Evolutionary conservation across 2,888 invertebrate genomes (phyloP), one percentile per base, ranked within the genome.

Genomic region (Agonopterix subpropinquella): DNA sequence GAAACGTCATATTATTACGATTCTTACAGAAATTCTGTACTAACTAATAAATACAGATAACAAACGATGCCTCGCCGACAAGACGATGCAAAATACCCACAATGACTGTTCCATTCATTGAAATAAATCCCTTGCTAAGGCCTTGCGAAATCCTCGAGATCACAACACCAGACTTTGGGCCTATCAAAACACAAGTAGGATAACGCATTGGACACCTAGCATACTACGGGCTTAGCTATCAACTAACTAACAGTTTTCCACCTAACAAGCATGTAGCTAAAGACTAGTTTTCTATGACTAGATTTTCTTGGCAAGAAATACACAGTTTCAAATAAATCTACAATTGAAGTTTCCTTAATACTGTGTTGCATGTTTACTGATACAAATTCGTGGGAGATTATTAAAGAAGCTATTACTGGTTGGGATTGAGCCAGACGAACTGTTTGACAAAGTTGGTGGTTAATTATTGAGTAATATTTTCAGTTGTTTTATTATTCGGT

Each of bases 161-260:
- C 83, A 79, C 74, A 83, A 80, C 80, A 79, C 69, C 67, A 64
- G 61, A 65, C 71, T 57, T 68, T 66, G 67, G 68, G 70, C 72
- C 74, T 73, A 80, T 80, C 81, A 82, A 77, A 82, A 83, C 76
- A 83, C 65, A 66, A 73, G 69, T 64, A 64, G 70, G 67, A 77
- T 80, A 73, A 72, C 65, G 64, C 64, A 68, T 70, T 28, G 64
- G 70, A 74, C 71, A 70, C 68, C 67, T 64, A 70, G 66, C 57
- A 59, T 52, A 51, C 53, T 57, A 42, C 11, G 59, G 58, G 52
- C 36, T 47, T 37, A 47, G 47, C 47, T 35, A 8, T 11, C 2
- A 28, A 28, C 28, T 28, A 28, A 28, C 28, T 28, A 5, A 28
- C 28, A 5, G 28, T 28, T 28, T 28, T 28, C 28, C 28, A 28